Percentiles rank a stretch among this genome's conserved stretches.
Conservation (phyloP, 2,113 vertebrate species). For the Dicerorhinus sumatrensis region DNA sequence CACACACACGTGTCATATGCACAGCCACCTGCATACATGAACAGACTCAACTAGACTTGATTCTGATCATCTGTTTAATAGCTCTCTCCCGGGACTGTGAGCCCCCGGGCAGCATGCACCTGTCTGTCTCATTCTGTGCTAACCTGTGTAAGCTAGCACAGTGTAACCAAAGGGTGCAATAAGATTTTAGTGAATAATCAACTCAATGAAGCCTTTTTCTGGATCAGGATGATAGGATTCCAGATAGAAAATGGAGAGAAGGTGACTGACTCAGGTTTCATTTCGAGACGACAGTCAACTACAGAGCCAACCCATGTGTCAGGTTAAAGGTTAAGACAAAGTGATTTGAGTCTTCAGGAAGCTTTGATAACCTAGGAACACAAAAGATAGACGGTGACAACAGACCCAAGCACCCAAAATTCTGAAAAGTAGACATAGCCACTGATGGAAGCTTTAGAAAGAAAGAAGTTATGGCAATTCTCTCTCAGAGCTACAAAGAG, state of each 20-base stretch:
- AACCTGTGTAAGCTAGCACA: fast-evolving
- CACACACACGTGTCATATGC: fast-evolving
- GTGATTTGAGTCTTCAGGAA: not conserved
- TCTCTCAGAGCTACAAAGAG: no score
- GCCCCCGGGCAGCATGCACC: fast-evolving
- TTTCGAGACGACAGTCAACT: fast-evolving
- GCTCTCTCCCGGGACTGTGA: fast-evolving
- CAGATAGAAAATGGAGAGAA: not conserved
- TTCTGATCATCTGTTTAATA: fast-evolving
- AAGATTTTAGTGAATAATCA: not conserved
- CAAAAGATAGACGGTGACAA: fast-evolving
- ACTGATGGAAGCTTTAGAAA: not conserved
- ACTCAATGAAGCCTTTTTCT: not conserved
- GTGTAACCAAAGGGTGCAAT: fast-evolving
- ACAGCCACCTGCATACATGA: fast-evolving
- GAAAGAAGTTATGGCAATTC: fast-evolving
- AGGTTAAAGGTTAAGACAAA: not conserved
- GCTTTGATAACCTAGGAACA: not conserved
- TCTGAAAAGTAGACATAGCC: fast-evolving
- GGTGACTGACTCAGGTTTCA: no score
- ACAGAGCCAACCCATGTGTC: not conserved
- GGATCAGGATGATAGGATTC: not conserved
- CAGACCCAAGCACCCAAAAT: not conserved
- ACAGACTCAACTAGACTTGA: not conserved
- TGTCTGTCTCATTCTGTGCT: not conserved